Percentiles rank a stretch among this genome's conserved stretches.
These are phyloP conservation scores for Sardina pilchardus DNA, from an alignment of 2,113 vertebrate species.

Conservation along the genomic window DNA sequence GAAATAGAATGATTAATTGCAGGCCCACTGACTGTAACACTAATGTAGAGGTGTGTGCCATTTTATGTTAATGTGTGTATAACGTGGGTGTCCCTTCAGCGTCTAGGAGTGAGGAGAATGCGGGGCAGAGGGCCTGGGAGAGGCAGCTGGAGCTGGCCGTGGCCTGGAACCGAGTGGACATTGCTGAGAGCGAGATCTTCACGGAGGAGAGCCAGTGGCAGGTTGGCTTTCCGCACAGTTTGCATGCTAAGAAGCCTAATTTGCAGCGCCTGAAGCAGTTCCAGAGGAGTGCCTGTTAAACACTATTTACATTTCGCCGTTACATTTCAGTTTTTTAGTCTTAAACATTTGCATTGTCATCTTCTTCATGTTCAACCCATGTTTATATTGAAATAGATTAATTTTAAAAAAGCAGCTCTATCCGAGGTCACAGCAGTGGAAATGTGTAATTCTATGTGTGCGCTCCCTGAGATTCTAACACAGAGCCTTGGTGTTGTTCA, in stretches of 20 bases:
- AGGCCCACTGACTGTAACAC: neutral
- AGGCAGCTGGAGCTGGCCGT: conserved; percentile 92
- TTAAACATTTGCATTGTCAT: neutral
- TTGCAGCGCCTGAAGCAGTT: neutral
- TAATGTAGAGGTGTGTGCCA: too few species aligned
- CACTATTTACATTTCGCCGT: neutral
- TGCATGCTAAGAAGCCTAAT: neutral
- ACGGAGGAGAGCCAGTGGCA: conserved; percentile 89
- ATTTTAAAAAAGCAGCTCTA: neutral
- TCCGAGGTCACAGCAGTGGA: neutral
- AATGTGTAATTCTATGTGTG: neutral
- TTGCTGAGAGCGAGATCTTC: conserved; percentile 91
- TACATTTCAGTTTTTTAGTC: too few species aligned
- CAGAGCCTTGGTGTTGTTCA: neutral
- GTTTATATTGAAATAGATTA: neutral
- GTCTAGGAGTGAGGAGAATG: conserved; percentile 74
- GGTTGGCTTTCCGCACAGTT: conserved; percentile 60
- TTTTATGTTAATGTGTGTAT: neutral
- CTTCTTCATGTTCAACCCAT: neutral
- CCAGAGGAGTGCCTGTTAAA: neutral
- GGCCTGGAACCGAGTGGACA: conserved; percentile 93
- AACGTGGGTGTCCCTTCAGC: conserved; percentile 67
- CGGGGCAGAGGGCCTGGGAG: conserved; percentile 77
- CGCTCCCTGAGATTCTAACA: neutral
- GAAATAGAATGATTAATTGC: neutral